Conservation (phyloP, 2,113 vertebrate genomes). For the Oxyruncus cristatus region DNA sequence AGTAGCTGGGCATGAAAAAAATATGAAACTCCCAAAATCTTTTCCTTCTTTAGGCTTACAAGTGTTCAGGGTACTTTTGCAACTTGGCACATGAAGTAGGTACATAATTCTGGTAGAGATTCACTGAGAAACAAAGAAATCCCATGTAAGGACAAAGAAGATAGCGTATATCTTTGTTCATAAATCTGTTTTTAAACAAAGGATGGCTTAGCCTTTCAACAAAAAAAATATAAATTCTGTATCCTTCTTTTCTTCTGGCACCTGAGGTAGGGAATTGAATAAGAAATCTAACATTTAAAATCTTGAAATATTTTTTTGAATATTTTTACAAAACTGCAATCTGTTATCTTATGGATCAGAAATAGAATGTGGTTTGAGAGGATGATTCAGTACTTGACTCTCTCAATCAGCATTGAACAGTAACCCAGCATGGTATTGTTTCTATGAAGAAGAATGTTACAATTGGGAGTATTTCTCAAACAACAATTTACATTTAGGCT, state of each 20-base stretch:
- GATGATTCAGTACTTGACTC: neutral
- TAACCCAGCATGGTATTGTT: neutral
- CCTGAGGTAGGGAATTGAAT: neutral
- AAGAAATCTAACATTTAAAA: neutral
- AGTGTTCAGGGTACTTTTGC: neutral
- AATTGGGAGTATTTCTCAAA: neutral
- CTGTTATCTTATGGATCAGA: neutral
- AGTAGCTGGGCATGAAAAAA: neutral
- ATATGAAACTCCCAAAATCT: neutral
- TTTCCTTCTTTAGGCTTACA: neutral
- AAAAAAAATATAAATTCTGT: accelerated
- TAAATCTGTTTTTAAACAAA: neutral
- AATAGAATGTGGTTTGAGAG: neutral
- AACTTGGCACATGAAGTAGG: neutral
- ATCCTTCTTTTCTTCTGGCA: neutral
- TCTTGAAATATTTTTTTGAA: neutral
- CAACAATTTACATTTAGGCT: neutral
- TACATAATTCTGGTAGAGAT: neutral
- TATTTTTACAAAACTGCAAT: neutral
- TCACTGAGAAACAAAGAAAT: neutral
- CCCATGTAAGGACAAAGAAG: neutral
- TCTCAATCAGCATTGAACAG: neutral
- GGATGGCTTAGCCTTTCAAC: neutral
- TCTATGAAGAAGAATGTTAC: neutral
- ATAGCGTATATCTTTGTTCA: neutral